Conservation (phyloP, 2,888 invertebrate species). For the Dorcus hopei region DNA sequence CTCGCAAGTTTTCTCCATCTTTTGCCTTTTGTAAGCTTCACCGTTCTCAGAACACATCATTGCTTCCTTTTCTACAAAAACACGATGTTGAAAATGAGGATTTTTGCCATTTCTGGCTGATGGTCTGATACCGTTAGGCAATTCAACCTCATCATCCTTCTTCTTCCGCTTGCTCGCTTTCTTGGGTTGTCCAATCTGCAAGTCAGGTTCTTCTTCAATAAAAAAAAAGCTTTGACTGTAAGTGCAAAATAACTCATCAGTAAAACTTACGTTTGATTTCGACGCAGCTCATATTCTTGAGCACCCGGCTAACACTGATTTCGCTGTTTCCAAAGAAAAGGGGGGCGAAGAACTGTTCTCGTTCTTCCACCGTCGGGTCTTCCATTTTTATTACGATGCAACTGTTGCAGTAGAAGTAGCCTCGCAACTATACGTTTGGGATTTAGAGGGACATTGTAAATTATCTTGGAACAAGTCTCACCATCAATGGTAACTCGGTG, state of each 20-base stretch:
- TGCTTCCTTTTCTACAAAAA: no score
- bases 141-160: no score
- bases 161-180: no score
- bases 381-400: constrained; percentile 39
- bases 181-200: no score
- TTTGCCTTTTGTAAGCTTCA: no score
- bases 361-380: constrained; percentile 40
- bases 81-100: no score
- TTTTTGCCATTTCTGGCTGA: no score
- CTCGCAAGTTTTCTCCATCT: no score
- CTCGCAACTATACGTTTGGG: constrained; percentile 34
- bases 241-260: neutral
- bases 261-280: constrained; percentile 5
- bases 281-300: neutral
- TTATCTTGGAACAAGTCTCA: constrained; percentile 17
- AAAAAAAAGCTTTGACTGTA: neutral
- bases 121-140: no score
- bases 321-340: constrained; percentile 36
- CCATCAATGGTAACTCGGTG: constrained; percentile 39
- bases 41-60: no score
- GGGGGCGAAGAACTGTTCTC: constrained; percentile 41
- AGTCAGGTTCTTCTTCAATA: constrained; percentile 5
- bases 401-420: constrained; percentile 41
- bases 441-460: neutral
- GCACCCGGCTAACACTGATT: constrained; percentile 18